Base-by-base conservation (phyloP, 1,140 invertebrate species). In the Ceratina japonica region DNA sequence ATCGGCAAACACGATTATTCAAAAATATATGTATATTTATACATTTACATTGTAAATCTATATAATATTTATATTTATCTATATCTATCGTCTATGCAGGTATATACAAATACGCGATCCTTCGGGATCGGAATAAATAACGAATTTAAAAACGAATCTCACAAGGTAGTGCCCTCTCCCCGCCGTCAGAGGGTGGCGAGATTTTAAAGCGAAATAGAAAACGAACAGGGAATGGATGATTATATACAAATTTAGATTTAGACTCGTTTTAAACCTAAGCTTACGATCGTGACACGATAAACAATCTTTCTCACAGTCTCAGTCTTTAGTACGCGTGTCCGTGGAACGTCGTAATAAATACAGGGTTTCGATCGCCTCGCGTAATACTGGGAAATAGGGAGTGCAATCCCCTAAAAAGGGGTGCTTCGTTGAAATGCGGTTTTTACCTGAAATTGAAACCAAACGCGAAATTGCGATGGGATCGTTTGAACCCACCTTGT, bases 381-480 rank as follows among this genome's bases (percentile, higher is more conserved):
- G 75, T 91, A 91, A 91, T 91, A 91, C 90, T 91, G 89, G 86
- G 83, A 80, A 31, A 91, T 77, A 56, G 62, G 61, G 62, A 63
- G 24, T 10, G n/a, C 24, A 10, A 52, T n/a, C 74, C 44, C 15
- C 12, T 76, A 44, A 72, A n/a, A 27, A 24, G 65, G n/a, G 24
- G 69, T 27, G 22, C 58, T 75, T 59, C 66, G 62, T 49, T 81
- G 68, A 31, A 37, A 58, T 27, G 61, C 71, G 80, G 27, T 49
- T 20, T 44, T 44, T 5, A 49, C 13, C 44, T 22, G 44, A 20
- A 66, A 24, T 13, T 27, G 15, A 27, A 69, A 31, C 52, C n/a
- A 52, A 58, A 20, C 54, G 56, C 74, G 13, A 18, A 49, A 58
- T 22, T 64, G 62, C 52, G 58, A 24, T 27, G 31, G 73, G 76